phyloP scores from a whole-genome alignment of 2,888 invertebrate genomes.

The Drosophila kambysellisi region DNA sequence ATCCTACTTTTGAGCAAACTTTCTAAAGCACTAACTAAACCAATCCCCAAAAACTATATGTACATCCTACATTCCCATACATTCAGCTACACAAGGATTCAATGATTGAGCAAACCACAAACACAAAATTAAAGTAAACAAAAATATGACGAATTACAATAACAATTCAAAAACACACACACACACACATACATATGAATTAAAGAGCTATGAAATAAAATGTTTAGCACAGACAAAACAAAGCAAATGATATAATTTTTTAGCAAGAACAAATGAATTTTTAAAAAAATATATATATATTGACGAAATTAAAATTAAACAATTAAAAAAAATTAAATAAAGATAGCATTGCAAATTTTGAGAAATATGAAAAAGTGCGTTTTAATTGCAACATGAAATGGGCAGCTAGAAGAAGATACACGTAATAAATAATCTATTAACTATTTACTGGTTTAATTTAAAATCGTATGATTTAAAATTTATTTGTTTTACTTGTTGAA shows the following conservation, averaged over 20 bases:
- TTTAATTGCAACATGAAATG: slow-evolving; percentile 17
- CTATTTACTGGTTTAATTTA: slow-evolving; percentile 9
- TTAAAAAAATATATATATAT: slow-evolving; percentile 24
- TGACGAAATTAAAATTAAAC: slow-evolving; percentile 24
- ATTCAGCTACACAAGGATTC: slow-evolving; percentile 21
- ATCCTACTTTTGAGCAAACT: slow-evolving; percentile 33
- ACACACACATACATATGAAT: slow-evolving; percentile 34
- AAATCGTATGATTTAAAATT: slow-evolving; percentile 13
- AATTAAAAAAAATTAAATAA: slow-evolving; percentile 47
- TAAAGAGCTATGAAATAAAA: slow-evolving; percentile 43
- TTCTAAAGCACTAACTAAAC: slow-evolving; percentile 45
- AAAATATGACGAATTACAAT: slow-evolving; percentile 65
- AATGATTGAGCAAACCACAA: slow-evolving; percentile 37
- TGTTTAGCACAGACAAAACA: slow-evolving; percentile 46
- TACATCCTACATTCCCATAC: slow-evolving; percentile 35
- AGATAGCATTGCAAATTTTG: slow-evolving; percentile 55
- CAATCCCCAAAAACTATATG: slow-evolving; percentile 24
- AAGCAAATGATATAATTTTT: slow-evolving; percentile 63
- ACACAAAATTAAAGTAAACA: slow-evolving; percentile 7
- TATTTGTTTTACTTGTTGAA: slow-evolving; percentile 2
- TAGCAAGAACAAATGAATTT: slow-evolving; percentile 58
- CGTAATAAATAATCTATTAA: neutral
- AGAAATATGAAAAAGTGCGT: slow-evolving; percentile 25
- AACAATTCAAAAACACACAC: slow-evolving; percentile 38
- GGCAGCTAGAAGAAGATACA: neutral